Conservation (phyloP, 2,113 vertebrate species). For the Protobothrops mucrosquamatus region DNA sequence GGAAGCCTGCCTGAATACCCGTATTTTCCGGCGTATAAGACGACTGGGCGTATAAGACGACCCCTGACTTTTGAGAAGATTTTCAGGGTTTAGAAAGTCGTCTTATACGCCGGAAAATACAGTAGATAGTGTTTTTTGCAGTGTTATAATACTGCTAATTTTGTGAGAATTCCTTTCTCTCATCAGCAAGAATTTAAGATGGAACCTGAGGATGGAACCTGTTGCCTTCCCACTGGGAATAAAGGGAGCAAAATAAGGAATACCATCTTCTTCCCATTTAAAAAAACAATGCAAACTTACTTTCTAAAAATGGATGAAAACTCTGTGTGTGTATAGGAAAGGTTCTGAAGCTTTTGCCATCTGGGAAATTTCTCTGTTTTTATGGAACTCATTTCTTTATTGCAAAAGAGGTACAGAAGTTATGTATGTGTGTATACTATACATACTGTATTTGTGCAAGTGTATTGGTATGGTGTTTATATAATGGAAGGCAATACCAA, state of each 20-base stretch:
- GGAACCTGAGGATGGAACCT: background rate
- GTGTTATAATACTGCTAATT: background rate
- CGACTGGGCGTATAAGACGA: too few species aligned
- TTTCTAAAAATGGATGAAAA: background rate
- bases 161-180: background rate
- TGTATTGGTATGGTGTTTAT: background rate
- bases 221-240: background rate
- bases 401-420: background rate
- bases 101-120: too few species aligned
- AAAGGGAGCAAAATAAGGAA: background rate
- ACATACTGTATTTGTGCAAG: background rate
- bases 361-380: background rate
- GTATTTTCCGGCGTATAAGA: too few species aligned
- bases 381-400: background rate
- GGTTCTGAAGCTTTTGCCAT: background rate
- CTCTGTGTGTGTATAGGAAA: background rate
- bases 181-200: background rate
- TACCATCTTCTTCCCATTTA: background rate
- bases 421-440: background rate
- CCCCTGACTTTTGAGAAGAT: too few species aligned
- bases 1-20: too few species aligned
- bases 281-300: background rate
- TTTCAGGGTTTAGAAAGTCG: too few species aligned
- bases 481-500: background rate
- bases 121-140: background rate